Base-by-base conservation (phyloP, 92 coral and sea anemone genomes). In the Plumapathes pennacea region DNA sequence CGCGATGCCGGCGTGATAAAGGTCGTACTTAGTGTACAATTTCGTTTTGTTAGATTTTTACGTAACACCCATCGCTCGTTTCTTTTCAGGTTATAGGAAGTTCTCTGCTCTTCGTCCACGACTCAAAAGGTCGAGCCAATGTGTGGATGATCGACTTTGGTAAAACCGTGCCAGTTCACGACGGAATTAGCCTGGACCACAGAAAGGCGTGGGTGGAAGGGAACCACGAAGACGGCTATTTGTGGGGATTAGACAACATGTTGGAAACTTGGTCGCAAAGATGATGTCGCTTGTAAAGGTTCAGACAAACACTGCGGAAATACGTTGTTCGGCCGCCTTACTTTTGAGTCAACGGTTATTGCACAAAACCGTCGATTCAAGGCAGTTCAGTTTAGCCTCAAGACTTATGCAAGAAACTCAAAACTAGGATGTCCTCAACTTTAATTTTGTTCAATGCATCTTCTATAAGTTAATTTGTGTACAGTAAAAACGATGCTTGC, bases 81-180 rank as follows among this genome's bases (percentile, higher is more conserved):
- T 9, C 21, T 9, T 63, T 72, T 12, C 80, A 92, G 98, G 94
- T 92, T 9, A 77, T 92, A 32, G 98, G 98, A 6, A 92, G 98
- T 22, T 92, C 98, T 4, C 74, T 92, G 45, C 67, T 92, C 21
- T 92, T 92, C 46, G 98, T 92, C 38, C 98, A 92, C 39, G 98
- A 92, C 38, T 60, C 84, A 15, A 76, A 68, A 42, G 98, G 98
- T 12, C 70, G 62, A 24, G 98, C 95, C 20, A 81, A 88, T 32
- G 62, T 92, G 5, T 92, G 98, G 98, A 88, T 92, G 98, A 92
- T 92, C 14, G 98, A 92, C 65, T 92, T 92, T 53, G 98, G 96
- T 5, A 92, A 92, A 58, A 92, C 98, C 1, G 80, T 73, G 2
- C 83, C 77, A n/a, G 64, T 92, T 11, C 77, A 50, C 25, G 98